Conservation (phyloP, 2,888 invertebrate species). For the Pedicia rivosa region DNA sequence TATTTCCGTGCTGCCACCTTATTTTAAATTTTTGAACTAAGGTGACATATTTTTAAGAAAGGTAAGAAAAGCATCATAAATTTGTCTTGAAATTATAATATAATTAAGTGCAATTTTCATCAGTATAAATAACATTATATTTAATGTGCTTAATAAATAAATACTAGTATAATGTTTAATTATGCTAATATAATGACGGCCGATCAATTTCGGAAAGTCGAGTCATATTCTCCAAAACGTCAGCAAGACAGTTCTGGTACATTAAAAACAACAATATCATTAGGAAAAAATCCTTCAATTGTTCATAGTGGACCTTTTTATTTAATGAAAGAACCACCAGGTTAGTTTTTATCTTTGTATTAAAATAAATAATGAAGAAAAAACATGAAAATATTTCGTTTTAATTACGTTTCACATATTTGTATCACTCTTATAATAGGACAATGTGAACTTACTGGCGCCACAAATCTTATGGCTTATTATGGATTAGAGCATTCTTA, state of each 20-base stretch:
- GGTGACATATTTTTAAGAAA: no score
- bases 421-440: conserved; percentile 33
- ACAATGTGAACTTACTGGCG: conserved; percentile 87
- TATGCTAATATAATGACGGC: conserved; percentile 64
- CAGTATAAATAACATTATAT: no score
- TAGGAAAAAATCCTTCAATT: conserved; percentile 93
- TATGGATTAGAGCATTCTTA: conserved; percentile 95
- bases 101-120: no score
- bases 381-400: no score
- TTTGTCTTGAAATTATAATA: no score
- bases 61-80: no score
- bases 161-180: conserved; percentile 30
- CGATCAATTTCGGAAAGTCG: conserved; percentile 84
- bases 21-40: no score
- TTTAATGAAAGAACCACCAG: conserved; percentile 92
- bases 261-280: conserved; percentile 90
- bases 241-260: conserved; percentile 95
- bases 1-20: no score
- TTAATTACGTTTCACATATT: background rate
- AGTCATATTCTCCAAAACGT: conserved; percentile 90
- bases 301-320: conserved; percentile 97
- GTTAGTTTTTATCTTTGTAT: conserved; percentile 32
- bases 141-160: no score
- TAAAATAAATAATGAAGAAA: conserved; percentile 11
- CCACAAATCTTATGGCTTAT: conserved; percentile 92